Conservation (phyloP, 2,888 invertebrate genomes). For the Drosophila mulleri region DNA sequence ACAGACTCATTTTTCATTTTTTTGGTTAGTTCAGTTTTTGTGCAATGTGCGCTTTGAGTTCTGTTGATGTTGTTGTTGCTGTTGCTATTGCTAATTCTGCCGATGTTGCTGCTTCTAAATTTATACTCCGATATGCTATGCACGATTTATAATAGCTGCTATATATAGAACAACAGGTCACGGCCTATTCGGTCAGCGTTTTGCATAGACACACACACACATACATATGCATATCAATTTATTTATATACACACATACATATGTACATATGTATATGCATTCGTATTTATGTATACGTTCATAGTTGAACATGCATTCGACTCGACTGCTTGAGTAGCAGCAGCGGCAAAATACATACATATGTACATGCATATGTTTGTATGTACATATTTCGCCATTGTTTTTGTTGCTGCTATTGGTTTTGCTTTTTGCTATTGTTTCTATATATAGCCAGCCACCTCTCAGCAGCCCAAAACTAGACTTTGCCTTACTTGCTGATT, state of each 20-base stretch:
- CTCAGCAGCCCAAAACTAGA: slow-evolving; percentile 55
- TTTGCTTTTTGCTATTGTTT: slow-evolving; percentile 40
- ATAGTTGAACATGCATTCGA: slow-evolving; percentile 16
- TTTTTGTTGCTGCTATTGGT: slow-evolving; percentile 28
- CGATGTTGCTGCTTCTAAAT: slow-evolving; percentile 75
- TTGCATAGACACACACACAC: slow-evolving; percentile 41
- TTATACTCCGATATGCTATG: slow-evolving; percentile 79
- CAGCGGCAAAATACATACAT: not conserved
- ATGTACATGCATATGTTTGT: not conserved
- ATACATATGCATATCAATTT: not conserved
- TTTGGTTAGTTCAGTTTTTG: slow-evolving; percentile 40
- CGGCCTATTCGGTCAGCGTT: slow-evolving; percentile 78
- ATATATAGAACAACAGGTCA: slow-evolving; percentile 83
- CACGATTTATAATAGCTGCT: slow-evolving; percentile 81
- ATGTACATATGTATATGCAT: not conserved
- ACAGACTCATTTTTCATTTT: not conserved
- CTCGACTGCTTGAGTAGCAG: slow-evolving; percentile 6
- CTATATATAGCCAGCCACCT: slow-evolving; percentile 44
- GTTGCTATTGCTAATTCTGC: slow-evolving; percentile 43
- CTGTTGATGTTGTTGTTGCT: slow-evolving; percentile 45
- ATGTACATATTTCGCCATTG: slow-evolving; percentile 31
- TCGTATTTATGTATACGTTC: not conserved
- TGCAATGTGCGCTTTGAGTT: slow-evolving; percentile 58
- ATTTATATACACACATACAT: slow-evolving; percentile 23
- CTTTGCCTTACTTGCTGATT: slow-evolving; percentile 53